Conservation (phyloP, 2,113 vertebrate species). For the Tyrannus savana region DNA sequence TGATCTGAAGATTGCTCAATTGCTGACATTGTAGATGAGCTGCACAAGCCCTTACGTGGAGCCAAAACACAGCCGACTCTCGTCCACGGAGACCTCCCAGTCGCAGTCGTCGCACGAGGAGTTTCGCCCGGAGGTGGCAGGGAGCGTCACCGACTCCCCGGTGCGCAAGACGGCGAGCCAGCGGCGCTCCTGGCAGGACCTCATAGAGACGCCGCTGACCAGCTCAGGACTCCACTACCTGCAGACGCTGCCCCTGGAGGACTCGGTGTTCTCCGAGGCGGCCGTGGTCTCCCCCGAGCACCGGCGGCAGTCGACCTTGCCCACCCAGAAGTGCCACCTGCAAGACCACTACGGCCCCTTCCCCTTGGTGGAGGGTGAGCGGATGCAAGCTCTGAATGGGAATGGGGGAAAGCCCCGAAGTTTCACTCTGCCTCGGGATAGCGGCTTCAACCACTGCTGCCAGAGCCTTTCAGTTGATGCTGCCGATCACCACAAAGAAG, state of each 20-base stretch:
- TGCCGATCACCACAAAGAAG: conserved; percentile 81
- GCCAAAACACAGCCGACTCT: conserved; percentile 90
- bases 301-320: conserved; percentile 93
- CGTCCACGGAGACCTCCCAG: conserved; percentile 95
- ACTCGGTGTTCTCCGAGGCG: conserved; percentile 92
- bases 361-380: conserved; percentile 82
- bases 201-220: conserved; percentile 95
- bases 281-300: conserved; percentile 83
- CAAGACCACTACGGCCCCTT: conserved; percentile 94
- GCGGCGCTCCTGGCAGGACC: conserved; percentile 97
- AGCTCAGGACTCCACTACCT: conserved; percentile 96
- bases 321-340: conserved; percentile 91
- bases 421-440: conserved; percentile 94
- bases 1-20: not conserved
- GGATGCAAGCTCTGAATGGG: conserved; percentile 77
- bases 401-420: conserved; percentile 92
- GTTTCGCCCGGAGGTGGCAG: conserved; percentile 88
- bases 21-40: conserved; percentile 80
- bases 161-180: conserved; percentile 93
- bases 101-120: conserved; percentile 97
- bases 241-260: conserved; percentile 94
- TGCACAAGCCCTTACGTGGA: conserved; percentile 89
- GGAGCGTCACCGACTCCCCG: conserved; percentile 85
- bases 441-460: conserved; percentile 90
- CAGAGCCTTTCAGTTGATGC: conserved; percentile 81